Percentiles rank a stretch among this genome's conserved stretches.
Conservation (phyloP, 2,797 vertebrate species). For the Phyllotis vaccarum region DNA sequence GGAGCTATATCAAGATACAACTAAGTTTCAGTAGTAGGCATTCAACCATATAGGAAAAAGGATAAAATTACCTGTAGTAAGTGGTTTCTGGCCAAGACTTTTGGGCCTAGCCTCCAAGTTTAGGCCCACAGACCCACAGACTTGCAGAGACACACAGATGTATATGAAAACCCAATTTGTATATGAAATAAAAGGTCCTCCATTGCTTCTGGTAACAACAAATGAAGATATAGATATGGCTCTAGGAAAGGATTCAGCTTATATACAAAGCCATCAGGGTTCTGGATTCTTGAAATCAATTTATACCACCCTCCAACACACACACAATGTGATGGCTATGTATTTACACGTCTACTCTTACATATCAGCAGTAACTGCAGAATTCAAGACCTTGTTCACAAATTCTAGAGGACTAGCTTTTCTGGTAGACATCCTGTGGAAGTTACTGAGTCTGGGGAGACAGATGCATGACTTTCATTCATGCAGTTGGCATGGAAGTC, state of each 20-base stretch:
- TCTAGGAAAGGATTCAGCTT: background rate
- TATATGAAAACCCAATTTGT: constrained; percentile 18
- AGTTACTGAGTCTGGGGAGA: background rate
- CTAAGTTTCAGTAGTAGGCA: background rate
- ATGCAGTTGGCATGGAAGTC: background rate
- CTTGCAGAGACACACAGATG: too few relatives aligned
- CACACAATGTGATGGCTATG: too few relatives aligned
- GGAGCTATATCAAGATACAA: background rate
- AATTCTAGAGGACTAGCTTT: background rate
- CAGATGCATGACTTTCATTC: background rate
- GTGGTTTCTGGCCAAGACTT: too few relatives aligned
- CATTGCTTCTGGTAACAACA: background rate
- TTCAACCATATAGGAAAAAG: constrained; percentile 26
- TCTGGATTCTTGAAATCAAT: background rate
- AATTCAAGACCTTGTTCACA: background rate
- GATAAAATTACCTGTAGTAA: too few relatives aligned
- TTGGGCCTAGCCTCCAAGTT: too few relatives aligned
- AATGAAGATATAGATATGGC: background rate
- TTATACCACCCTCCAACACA: background rate
- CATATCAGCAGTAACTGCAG: background rate
- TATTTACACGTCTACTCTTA: background rate
- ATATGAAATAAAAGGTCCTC: background rate
- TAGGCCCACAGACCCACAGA: too few relatives aligned
- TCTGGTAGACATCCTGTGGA: background rate
- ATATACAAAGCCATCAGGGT: background rate